phyloP scores from a whole-genome alignment of 1,140 invertebrate genomes.

The Drosophila pachea region DNA sequence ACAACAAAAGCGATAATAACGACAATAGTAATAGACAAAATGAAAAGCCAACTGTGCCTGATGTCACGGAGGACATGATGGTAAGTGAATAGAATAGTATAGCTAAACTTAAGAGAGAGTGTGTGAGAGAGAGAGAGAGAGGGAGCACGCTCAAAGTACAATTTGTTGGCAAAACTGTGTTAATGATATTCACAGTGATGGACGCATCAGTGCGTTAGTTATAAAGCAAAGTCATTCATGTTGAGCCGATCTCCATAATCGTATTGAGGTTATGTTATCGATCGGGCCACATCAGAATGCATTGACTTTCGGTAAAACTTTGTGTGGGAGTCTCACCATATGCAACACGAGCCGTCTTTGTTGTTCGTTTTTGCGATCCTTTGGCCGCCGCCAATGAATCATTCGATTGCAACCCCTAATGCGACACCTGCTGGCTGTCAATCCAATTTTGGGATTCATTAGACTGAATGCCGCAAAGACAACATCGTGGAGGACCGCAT shows the following conservation, averaged over 20 bases:
- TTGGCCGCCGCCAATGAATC: conserved; percentile 10
- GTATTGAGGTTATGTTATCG: background rate
- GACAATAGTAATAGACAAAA: conserved; percentile 25
- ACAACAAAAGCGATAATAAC: conserved; percentile 17
- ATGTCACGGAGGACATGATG: conserved; percentile 52
- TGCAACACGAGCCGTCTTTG: background rate
- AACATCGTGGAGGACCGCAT: conserved; percentile 9
- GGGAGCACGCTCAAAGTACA: background rate
- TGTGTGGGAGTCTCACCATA: background rate
- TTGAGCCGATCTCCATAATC: background rate
- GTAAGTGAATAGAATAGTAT: conserved; percentile 36
- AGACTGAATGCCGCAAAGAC: conserved; percentile 26
- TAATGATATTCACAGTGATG: background rate
- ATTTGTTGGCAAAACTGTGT: background rate
- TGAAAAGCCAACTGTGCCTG: background rate
- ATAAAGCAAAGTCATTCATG: background rate
- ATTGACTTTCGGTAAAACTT: background rate
- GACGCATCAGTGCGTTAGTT: no score
- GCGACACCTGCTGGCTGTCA: conserved; percentile 26
- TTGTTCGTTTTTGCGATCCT: background rate
- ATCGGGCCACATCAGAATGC: background rate
- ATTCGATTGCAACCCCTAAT: conserved; percentile 12
- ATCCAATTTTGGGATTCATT: conserved; percentile 33
- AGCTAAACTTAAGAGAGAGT: no score
- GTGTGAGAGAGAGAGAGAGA: background rate